Conservation (phyloP, 2,888 invertebrate genomes). For the Ariolimax columbianus region DNA sequence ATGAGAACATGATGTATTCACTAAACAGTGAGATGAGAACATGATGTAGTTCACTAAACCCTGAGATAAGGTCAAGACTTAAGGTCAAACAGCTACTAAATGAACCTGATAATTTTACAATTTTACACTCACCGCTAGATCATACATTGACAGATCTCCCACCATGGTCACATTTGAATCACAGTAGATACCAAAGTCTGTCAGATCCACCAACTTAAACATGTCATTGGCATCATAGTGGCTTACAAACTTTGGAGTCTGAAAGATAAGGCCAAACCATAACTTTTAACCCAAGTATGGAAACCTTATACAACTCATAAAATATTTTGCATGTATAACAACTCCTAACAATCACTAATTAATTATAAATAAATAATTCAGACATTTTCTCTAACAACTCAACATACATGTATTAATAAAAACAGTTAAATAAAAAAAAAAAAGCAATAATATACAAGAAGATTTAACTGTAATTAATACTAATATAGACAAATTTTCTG, state of each 20-base stretch:
- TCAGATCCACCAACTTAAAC: constrained; percentile 93
- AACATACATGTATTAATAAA: background rate
- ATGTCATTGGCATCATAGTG: constrained; percentile 69
- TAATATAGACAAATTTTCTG: background rate
- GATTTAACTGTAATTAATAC: background rate
- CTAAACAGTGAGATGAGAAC: too few species aligned
- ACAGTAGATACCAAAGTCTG: constrained; percentile 94
- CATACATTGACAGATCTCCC: constrained; percentile 84
- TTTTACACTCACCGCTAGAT: constrained; percentile 84
- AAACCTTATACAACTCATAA: background rate
- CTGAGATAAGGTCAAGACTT: too few species aligned
- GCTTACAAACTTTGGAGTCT: constrained; percentile 79
- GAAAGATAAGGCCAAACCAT: background rate
- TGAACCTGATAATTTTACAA: background rate
- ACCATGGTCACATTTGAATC: constrained; percentile 86
- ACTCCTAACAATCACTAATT: too few species aligned
- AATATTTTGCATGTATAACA: too few species aligned
- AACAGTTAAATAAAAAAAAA: background rate
- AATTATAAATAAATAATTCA: too few species aligned
- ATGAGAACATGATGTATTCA: too few species aligned
- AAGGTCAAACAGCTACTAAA: background rate
- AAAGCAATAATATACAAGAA: background rate
- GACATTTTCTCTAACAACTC: background rate
- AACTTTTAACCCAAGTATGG: background rate
- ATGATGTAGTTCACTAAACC: too few species aligned